These are phyloP conservation scores for Liopterus haemorrhoidalis DNA, from an alignment of 2,888 invertebrate genomes.

Conservation along the genomic window DNA sequence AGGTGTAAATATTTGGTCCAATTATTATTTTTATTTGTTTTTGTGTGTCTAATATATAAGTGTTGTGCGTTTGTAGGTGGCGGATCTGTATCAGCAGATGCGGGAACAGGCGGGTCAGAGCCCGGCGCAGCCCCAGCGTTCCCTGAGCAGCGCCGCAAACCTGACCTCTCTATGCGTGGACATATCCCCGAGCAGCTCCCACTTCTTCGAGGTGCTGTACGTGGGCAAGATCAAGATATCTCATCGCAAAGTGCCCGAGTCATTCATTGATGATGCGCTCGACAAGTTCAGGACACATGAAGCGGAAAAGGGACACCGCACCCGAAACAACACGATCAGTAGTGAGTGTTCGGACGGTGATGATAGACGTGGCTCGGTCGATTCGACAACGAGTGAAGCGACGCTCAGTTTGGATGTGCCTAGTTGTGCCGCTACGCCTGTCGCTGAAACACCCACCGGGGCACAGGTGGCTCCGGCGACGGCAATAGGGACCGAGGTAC, in stretches of 20 bases:
- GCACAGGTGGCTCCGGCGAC: constrained; percentile 9
- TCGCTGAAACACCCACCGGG: constrained; percentile 8
- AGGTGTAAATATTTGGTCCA: too few species aligned
- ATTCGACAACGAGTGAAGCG: constrained; percentile 33
- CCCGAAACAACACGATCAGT: constrained; percentile 47
- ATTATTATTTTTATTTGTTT: constrained; percentile 12
- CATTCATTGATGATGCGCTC: constrained; percentile 86
- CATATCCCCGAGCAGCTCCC: constrained; percentile 79
- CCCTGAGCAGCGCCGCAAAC: constrained; percentile 52
- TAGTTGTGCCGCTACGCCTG: not conserved
- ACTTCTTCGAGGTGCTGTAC: constrained; percentile 87
- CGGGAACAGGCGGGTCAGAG: constrained; percentile 54
- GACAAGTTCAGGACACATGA: constrained; percentile 77
- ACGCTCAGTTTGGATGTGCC: constrained; percentile 1
- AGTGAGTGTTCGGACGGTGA: constrained; percentile 35
- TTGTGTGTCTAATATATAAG: too few species aligned
- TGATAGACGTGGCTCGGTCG: constrained; percentile 28
- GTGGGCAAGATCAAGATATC: constrained; percentile 87
- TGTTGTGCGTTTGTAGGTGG: constrained; percentile 60
- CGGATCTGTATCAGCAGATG: constrained; percentile 67
- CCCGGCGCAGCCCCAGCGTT: constrained; percentile 39
- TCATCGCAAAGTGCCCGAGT: constrained; percentile 77
- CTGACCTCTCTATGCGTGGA: constrained; percentile 69
- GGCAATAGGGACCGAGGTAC: constrained; percentile 16
- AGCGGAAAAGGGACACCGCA: constrained; percentile 55